Evolutionary conservation across 1,140 invertebrate genomes (phyloP).

Genomic region (Drosophila nigromelanica): DNA sequence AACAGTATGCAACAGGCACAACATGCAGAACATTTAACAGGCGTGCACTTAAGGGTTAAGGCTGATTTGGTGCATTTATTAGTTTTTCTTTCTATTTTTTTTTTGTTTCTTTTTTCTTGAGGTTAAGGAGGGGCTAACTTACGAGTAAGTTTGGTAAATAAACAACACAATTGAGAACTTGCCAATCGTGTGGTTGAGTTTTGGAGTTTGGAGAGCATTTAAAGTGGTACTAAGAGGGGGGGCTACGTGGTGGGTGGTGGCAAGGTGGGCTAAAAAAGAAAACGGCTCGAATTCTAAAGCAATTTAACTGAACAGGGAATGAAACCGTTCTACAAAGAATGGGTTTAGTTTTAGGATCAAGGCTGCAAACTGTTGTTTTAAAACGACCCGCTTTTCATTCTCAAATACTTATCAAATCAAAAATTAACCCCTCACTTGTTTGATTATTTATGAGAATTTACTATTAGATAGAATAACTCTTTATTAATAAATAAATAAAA

Average conservation of each 20-base stretch:
- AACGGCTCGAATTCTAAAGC: constrained; percentile 61
- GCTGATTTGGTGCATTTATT: constrained; percentile 12
- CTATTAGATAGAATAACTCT: too few species aligned
- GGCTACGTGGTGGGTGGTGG: constrained; percentile 57
- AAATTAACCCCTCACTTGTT: too few species aligned
- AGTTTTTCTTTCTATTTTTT: background rate
- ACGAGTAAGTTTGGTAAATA: constrained; percentile 38
- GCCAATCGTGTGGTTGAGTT: constrained; percentile 58
- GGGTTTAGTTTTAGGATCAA: too few species aligned
- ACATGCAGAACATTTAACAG: constrained; percentile 30
- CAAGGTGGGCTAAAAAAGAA: constrained; percentile 62
- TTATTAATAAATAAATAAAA: too few species aligned
- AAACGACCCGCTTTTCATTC: too few species aligned
- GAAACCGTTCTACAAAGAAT: constrained; percentile 12
- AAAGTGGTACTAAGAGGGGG: constrained; percentile 61
- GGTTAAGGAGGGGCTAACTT: constrained; percentile 37
- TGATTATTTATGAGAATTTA: too few species aligned
- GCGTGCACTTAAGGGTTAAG: constrained; percentile 36
- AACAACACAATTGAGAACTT: constrained; percentile 77
- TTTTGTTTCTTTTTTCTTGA: constrained; percentile 21
- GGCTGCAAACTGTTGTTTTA: too few species aligned
- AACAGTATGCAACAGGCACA: constrained; percentile 12
- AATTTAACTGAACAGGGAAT: constrained; percentile 41
- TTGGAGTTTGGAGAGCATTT: constrained; percentile 49
- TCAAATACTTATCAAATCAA: too few species aligned